Base-by-base conservation (phyloP, 1,140 invertebrate genomes). In the Pogonomyrmex barbatus region DNA sequence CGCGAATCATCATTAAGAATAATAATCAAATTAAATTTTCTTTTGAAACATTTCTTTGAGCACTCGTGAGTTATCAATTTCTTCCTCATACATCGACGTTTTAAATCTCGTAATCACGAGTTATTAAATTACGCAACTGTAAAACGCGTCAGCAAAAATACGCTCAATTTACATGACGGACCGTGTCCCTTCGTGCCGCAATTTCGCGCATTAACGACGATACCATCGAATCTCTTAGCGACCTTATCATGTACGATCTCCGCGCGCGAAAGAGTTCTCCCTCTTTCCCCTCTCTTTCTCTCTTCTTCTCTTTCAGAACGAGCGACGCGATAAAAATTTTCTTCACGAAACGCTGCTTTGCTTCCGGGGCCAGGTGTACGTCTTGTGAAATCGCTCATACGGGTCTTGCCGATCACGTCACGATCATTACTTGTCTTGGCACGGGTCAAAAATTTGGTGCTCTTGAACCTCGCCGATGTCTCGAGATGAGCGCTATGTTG, bases 401-500 rank as follows among this genome's bases (percentile, higher is more conserved):
- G 39, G 63, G 17, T 56, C 75, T 52, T 52, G 14, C 24, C 9
- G 87, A 65, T 67, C 84, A 65, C 84, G 68, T 85, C 86, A 65
- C 87, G 88, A 89, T 85, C 58, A 79, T 89, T 77, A 58, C 81
- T 60, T 52, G 82, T 54, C 73, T 68, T 73, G 77, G 63, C 82
- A 47, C 88, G 76, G 88, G 88, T 90, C 62, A 90, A 82, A 86
- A 90, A 82, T 76, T 63, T 75, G 65, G n/a, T 76, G 65, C 52
- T 79, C 75, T 68, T 14, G 70, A 77, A 79, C 79, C 85, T 56
- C 77, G 75, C 30, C 79, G 60, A 75, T 76, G 84, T 67, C 56
- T 50, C 33, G 87, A 89, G 91, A 89, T 87, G 91, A 88, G 76
- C 50, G 88, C 76, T 87, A 88, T 85, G 90, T 89, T 85, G 68